Percentiles rank a stretch among this genome's conserved stretches.
Conservation (phyloP, 2,797 vertebrate species). For the Craterocephalus amniculus region DNA sequence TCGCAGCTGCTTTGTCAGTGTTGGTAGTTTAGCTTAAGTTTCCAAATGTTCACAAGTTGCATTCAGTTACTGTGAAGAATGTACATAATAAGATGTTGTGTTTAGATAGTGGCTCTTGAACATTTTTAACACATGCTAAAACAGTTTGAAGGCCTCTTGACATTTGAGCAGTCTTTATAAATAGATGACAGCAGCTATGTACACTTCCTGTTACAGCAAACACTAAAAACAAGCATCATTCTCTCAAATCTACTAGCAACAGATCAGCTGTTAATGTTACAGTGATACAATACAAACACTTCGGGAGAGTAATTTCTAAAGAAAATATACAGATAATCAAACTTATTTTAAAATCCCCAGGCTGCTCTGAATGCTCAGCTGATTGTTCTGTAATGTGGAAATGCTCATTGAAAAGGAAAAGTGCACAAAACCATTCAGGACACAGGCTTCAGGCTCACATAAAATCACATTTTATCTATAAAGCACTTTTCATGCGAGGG, state of each 20-base stretch:
- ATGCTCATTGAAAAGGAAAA: neutral
- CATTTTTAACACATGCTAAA: neutral
- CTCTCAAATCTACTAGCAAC: neutral
- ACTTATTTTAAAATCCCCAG: neutral
- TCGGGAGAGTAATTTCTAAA: neutral
- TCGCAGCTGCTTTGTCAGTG: neutral
- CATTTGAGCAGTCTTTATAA: neutral
- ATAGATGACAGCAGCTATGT: neutral
- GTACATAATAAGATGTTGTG: neutral
- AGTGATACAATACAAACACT: neutral
- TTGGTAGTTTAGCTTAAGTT: neutral
- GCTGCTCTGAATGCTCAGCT: neutral
- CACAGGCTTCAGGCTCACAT: neutral
- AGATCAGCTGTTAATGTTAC: neutral
- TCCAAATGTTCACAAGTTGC: neutral
- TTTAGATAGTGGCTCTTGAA: neutral
- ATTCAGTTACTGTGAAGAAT: neutral
- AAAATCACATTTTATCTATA: no score
- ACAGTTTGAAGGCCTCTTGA: slow-evolving; percentile 2
- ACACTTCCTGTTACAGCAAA: slow-evolving; percentile 13
- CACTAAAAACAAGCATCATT: neutral
- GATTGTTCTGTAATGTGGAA: neutral
- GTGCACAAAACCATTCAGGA: no score
- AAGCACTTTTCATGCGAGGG: no score
- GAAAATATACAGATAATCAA: neutral